Conservation (phyloP, 92 coral and sea anemone genomes). For the Pocillopora grandis region DNA sequence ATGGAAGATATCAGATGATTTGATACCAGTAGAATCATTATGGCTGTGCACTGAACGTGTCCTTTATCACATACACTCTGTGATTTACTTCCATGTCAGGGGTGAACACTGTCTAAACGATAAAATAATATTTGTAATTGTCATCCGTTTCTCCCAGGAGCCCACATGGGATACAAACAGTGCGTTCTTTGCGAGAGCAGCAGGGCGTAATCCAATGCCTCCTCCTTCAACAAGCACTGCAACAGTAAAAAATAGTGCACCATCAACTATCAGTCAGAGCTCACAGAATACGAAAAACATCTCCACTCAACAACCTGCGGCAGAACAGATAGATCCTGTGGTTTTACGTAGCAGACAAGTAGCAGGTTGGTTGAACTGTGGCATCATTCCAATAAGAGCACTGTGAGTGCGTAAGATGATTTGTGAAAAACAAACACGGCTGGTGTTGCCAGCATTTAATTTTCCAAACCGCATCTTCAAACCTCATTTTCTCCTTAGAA, state of each 20-base stretch:
- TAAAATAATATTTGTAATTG: neutral
- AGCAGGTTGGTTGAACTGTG: slow-evolving; percentile 74
- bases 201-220: slow-evolving; percentile 73
- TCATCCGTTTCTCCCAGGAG: slow-evolving; percentile 47
- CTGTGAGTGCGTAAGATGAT: no score
- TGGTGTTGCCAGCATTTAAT: no score
- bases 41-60: no score
- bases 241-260: slow-evolving; percentile 42
- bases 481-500: no score
- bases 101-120: no score
- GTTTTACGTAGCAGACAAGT: slow-evolving; percentile 89
- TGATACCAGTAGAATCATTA: no score
- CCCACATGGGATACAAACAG: slow-evolving; percentile 97
- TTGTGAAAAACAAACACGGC: no score
- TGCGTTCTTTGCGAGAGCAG: slow-evolving; percentile 95
- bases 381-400: no score
- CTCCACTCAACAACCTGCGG: slow-evolving; percentile 36
- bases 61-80: no score
- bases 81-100: no score
- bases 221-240: slow-evolving; percentile 32
- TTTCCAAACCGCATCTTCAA: no score
- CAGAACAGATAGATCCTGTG: slow-evolving; percentile 83
- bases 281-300: slow-evolving; percentile 40
- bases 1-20: no score
- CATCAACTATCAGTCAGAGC: slow-evolving; percentile 26